phyloP scores from a whole-genome alignment of 2,888 invertebrate species.

The Sesia bembeciformis region DNA sequence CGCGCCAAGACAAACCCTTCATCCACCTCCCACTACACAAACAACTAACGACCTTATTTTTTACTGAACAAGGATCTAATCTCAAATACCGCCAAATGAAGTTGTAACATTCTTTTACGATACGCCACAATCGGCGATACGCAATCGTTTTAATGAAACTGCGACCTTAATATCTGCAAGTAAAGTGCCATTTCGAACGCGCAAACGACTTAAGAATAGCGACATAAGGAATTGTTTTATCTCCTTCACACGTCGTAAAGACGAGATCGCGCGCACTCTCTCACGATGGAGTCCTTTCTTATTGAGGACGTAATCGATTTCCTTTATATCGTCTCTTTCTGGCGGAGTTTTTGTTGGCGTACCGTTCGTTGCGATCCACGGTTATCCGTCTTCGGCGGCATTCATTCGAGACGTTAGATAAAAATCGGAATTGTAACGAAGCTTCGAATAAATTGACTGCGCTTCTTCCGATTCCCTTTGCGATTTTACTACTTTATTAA shows the following conservation, averaged over 20 bases:
- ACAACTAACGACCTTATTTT: slow-evolving; percentile 57
- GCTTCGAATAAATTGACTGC: slow-evolving; percentile 54
- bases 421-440: slow-evolving; percentile 59
- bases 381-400: slow-evolving; percentile 66
- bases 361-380: slow-evolving; percentile 44
- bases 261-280: slow-evolving; percentile 51
- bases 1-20: slow-evolving; percentile 34
- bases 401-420: slow-evolving; percentile 59
- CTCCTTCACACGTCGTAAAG: slow-evolving; percentile 70
- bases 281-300: slow-evolving; percentile 51
- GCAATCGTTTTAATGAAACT: slow-evolving; percentile 64
- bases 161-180: slow-evolving; percentile 60
- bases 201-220: slow-evolving; percentile 67
- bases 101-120: slow-evolving; percentile 68
- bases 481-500: slow-evolving; percentile 43
- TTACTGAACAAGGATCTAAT: slow-evolving; percentile 39
- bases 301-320: slow-evolving; percentile 62
- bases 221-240: slow-evolving; percentile 72
- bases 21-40: slow-evolving; percentile 31
- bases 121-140: slow-evolving; percentile 56
- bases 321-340: slow-evolving; percentile 61
- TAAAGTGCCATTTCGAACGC: slow-evolving; percentile 63
- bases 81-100: slow-evolving; percentile 49
- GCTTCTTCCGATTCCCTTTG: slow-evolving; percentile 45
- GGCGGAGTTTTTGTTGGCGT: slow-evolving; percentile 51